Evolutionary conservation across 2,888 invertebrate species (phyloP).

Genomic region (Parnassius apollo): DNA sequence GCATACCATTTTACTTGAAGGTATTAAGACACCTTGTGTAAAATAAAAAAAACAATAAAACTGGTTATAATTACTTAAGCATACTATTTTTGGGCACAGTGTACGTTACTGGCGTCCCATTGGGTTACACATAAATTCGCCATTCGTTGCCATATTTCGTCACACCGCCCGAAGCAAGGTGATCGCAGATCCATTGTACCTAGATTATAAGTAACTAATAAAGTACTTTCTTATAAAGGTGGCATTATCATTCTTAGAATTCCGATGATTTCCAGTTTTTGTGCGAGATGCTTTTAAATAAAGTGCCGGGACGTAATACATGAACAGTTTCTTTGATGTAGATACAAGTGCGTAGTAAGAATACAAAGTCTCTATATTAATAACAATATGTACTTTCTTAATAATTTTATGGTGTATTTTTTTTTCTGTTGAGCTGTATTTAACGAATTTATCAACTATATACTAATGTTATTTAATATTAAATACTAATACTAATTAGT

Average conservation of each 20-base stretch:
- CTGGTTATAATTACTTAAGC: slow-evolving; percentile 52
- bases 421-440: too few species aligned
- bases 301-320: slow-evolving; percentile 19
- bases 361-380: too few species aligned
- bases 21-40: slow-evolving; percentile 48
- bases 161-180: slow-evolving; percentile 44
- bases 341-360: too few species aligned
- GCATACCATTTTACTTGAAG: not conserved
- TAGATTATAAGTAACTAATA: slow-evolving; percentile 35
- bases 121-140: slow-evolving; percentile 62
- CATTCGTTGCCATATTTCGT: slow-evolving; percentile 42
- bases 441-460: too few species aligned
- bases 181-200: slow-evolving; percentile 48
- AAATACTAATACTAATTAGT: slow-evolving; percentile 11
- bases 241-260: slow-evolving; percentile 33
- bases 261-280: slow-evolving; percentile 29
- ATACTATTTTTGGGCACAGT: slow-evolving; percentile 46
- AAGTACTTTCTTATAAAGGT: slow-evolving; percentile 26
- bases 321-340: too few species aligned
- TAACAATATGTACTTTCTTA: too few species aligned
- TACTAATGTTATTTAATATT: too few species aligned
- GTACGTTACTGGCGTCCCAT: slow-evolving; percentile 54
- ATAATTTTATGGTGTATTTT: too few species aligned
- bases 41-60: slow-evolving; percentile 40
- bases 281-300: slow-evolving; percentile 22